Evolutionary conservation across 64 coral and sea anemone genomes (phyloP).

Genomic region (Stylophora pistillata): DNA sequence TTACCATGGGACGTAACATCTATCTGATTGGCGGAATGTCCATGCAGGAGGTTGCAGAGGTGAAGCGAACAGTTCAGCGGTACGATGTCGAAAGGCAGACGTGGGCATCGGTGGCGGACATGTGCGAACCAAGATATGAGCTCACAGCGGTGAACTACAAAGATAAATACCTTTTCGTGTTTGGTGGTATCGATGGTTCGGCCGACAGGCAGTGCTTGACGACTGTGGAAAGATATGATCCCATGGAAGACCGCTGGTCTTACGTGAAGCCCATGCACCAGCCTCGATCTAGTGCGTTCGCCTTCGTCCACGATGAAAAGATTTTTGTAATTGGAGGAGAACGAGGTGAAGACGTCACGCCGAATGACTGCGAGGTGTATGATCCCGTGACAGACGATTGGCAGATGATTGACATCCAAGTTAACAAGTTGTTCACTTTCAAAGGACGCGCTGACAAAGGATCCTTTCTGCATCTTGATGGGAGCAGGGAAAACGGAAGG

Average conservation of each 20-base stretch:
- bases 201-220: constrained; percentile 25
- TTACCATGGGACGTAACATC: constrained; percentile 21
- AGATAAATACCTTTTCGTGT: constrained; percentile 32
- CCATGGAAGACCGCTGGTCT: constrained; percentile 12
- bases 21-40: constrained; percentile 43
- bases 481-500: background rate
- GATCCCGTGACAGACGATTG: constrained; percentile 34
- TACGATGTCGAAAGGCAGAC: constrained; percentile 32
- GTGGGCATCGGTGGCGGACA: constrained; percentile 25
- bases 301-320: constrained; percentile 38
- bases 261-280: constrained; percentile 45
- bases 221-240: constrained; percentile 36
- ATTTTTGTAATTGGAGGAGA: constrained; percentile 52
- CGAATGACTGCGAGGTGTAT: constrained; percentile 33
- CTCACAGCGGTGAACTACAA: constrained; percentile 46
- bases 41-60: constrained; percentile 32
- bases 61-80: constrained; percentile 20
- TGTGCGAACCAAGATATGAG: constrained; percentile 31
- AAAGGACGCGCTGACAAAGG: constrained; percentile 21
- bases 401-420: constrained; percentile 26
- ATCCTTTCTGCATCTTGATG: constrained; percentile 10
- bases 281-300: constrained; percentile 40
- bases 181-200: constrained; percentile 39
- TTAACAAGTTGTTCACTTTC: background rate
- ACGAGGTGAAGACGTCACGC: constrained; percentile 35